Evolutionary conservation across 2,113 vertebrate species (phyloP).

Genomic region (Caracal caracal): DNA sequence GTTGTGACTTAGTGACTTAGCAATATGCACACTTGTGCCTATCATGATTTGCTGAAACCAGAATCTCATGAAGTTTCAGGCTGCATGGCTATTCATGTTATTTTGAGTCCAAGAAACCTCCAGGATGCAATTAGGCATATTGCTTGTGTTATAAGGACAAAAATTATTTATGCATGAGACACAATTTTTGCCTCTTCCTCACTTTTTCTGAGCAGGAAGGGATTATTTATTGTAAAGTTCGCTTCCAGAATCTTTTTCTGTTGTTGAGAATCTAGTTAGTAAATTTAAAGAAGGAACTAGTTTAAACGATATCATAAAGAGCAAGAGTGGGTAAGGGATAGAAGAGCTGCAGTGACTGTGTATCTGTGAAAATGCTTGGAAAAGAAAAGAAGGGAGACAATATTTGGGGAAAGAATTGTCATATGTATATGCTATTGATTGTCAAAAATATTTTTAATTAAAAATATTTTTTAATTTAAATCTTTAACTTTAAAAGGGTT

Average conservation of each 20-base stretch:
- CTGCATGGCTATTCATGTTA: neutral
- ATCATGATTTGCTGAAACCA: neutral
- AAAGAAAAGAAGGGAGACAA: neutral
- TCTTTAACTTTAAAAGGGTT: neutral
- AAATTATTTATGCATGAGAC: conserved; percentile 63
- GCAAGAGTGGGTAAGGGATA: neutral
- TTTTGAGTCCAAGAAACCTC: conserved; percentile 43
- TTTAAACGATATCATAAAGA: conserved; percentile 35
- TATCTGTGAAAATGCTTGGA: neutral
- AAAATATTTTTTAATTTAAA: neutral
- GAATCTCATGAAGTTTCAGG: neutral
- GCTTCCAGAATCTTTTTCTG: conserved; percentile 31
- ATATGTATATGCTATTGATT: neutral
- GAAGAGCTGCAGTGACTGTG: neutral
- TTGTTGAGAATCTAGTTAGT: conserved; percentile 43
- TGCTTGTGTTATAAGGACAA: conserved; percentile 21
- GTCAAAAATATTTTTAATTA: neutral
- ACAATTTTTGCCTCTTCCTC: conserved; percentile 42
- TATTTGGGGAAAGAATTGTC: neutral
- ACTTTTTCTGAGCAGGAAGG: conserved; percentile 28
- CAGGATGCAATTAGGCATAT: conserved; percentile 51
- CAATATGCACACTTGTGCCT: neutral
- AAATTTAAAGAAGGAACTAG: conserved; percentile 62
- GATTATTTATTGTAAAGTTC: conserved; percentile 53
- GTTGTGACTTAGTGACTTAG: neutral